Percentiles rank a stretch among this genome's conserved stretches.
Evolutionary conservation across 1,140 invertebrate genomes (phyloP).

Genomic region (Potamilus streckersoni): DNA sequence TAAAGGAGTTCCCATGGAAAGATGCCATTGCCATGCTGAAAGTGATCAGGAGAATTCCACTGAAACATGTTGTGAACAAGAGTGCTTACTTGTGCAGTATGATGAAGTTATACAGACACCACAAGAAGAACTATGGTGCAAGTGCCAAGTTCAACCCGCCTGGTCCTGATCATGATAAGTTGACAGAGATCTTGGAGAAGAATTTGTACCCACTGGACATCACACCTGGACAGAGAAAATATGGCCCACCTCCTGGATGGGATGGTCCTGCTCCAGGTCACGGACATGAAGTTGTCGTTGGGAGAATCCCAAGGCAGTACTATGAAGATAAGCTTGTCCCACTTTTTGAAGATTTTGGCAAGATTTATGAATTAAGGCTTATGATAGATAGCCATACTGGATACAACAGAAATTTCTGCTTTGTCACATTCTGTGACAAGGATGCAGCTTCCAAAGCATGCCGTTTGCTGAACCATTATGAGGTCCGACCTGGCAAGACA

Average conservation of each 20-base stretch:
- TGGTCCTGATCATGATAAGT: no score
- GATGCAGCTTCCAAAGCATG: slow-evolving; percentile 73
- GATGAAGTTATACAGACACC: no score
- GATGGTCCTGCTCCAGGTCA: slow-evolving; percentile 51
- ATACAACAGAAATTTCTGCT: slow-evolving; percentile 82
- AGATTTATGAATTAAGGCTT: slow-evolving; percentile 81
- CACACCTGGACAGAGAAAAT: slow-evolving; percentile 72
- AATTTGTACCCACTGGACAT: no score
- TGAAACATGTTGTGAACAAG: no score
- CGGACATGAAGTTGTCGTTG: slow-evolving; percentile 81
- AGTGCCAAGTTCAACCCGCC: no score
- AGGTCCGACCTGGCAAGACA: neutral
- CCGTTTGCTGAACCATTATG: no score
- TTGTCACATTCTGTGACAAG: slow-evolving; percentile 77
- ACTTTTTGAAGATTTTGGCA: slow-evolving; percentile 73
- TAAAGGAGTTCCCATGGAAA: no score
- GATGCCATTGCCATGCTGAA: no score
- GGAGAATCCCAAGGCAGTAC: slow-evolving; percentile 80
- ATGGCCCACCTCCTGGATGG: slow-evolving; percentile 70
- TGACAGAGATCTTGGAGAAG: no score
- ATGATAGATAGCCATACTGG: slow-evolving; percentile 88
- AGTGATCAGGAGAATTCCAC: no score
- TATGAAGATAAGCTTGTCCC: slow-evolving; percentile 86
- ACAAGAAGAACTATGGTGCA: no score
- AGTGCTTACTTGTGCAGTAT: no score